Base-by-base conservation (phyloP, 1,140 invertebrate genomes). In the Drosophila triauraria region DNA sequence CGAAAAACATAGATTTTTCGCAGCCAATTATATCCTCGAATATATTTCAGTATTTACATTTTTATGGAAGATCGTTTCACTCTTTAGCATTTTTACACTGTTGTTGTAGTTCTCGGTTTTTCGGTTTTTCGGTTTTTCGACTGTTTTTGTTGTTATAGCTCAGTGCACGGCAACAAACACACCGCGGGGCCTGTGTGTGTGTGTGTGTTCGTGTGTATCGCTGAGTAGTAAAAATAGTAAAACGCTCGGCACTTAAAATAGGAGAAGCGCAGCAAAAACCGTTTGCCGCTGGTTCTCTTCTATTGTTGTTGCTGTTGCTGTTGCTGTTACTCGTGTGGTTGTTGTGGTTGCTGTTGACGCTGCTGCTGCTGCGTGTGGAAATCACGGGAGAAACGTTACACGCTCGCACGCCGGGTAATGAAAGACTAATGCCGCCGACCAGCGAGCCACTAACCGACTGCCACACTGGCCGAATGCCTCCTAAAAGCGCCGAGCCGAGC, bases 321-420 rank as follows among this genome's bases (percentile, higher is more conserved):
- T 50, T 59, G 43, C 50, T 75, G 43, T 67, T 46, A 48, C 38
- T 30, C 27, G 27, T 74, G 59, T 61, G 42, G 38, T 23, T 67
- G 43, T 30, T 27, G 32, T 48, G 57, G 50, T 47, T 82, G 50
- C 50, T 59, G 46, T 48, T 74, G 76, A 23, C 69, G 50, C 17
- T 69, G 59, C 60, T 56, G 75, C 69, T 74, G 72, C 77, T 82
- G 79, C 70, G 71, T 75, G 17, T 69, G 56, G 51, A 69, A 78
- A 60, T 60, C 50, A 60, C 62, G 63, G 84, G 63, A 78, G 75
- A 78, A 88, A 67, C 81, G 84, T 71, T 68, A 84, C 84, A 84
- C 69, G 74, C 85, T 88, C 74, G 69, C 54, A 56, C 84, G 78
- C 84, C 84, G 80, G 84, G 83, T 80, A 87, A 84, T 83, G 80